Evolutionary conservation across 1,140 invertebrate species (phyloP).

Genomic region (Diachasma alloeum): DNA sequence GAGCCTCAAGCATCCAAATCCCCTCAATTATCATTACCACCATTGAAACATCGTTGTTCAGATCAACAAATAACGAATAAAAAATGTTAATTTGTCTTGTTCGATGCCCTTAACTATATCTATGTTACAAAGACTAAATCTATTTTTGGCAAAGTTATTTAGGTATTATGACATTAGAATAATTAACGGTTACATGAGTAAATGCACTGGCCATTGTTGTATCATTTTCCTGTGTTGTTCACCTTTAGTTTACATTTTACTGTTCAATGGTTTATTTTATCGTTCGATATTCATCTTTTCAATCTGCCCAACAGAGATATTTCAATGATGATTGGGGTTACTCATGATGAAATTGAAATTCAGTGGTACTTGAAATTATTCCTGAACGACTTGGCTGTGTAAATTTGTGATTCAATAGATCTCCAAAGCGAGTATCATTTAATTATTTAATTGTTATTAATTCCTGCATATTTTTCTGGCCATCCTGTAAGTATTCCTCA

Average conservation of each 20-base stretch:
- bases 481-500: neutral
- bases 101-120: conserved; percentile 63
- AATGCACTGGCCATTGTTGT: conserved; percentile 64
- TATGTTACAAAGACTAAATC: conserved; percentile 65
- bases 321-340: too few species aligned
- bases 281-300: conserved; percentile 52
- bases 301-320: too few species aligned
- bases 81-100: conserved; percentile 40
- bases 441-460: conserved; percentile 42
- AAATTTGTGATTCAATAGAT: conserved; percentile 24
- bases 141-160: conserved; percentile 67
- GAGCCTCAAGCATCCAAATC: neutral
- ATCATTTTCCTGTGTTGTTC: neutral
- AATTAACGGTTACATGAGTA: conserved; percentile 60
- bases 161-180: conserved; percentile 60
- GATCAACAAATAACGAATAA: neutral
- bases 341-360: too few species aligned
- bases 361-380: too few species aligned
- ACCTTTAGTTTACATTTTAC: neutral
- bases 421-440: conserved; percentile 35
- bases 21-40: neutral
- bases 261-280: conserved; percentile 49
- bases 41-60: neutral
- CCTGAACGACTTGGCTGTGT: too few species aligned
- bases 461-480: conserved; percentile 44